Conservation (phyloP, 2,113 vertebrate species). For the Hyla sarda region DNA sequence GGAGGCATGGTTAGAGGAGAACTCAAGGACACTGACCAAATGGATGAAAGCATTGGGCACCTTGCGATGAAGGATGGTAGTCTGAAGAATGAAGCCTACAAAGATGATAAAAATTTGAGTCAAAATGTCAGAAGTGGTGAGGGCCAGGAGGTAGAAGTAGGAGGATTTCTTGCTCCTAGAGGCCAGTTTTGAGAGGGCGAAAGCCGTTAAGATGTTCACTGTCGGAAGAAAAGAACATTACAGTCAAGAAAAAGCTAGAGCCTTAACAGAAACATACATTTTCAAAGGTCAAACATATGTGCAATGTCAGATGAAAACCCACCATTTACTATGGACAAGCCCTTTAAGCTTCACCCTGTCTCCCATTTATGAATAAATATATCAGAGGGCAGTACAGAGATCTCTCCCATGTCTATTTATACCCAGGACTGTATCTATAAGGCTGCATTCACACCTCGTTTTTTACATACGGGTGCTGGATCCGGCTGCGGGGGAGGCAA, state of each 20-base stretch:
- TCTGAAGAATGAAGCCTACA: conserved; percentile 90
- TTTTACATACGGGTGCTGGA: too few relatives aligned
- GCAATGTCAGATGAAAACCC: too few relatives aligned
- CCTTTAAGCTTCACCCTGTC: too few relatives aligned
- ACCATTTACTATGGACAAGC: too few relatives aligned
- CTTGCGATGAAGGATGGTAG: conserved; percentile 80
- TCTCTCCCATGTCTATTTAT: too few relatives aligned
- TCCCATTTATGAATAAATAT: too few relatives aligned
- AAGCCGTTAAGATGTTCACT: conserved; percentile 86
- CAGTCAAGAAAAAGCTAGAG: neutral
- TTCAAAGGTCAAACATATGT: too few relatives aligned
- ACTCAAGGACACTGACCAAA: conserved; percentile 83
- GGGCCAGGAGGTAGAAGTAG: conserved; percentile 87
- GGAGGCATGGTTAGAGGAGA: conserved; percentile 89
- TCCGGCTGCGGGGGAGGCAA: too few relatives aligned
- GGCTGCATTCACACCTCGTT: too few relatives aligned
- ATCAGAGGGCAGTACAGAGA: too few relatives aligned
- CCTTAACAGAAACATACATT: too few relatives aligned
- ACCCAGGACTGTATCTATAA: too few relatives aligned
- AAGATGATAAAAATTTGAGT: conserved; percentile 93
- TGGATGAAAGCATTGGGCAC: conserved; percentile 80
- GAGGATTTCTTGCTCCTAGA: conserved; percentile 84
- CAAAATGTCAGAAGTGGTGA: conserved; percentile 86
- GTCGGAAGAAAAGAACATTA: conserved; percentile 16
- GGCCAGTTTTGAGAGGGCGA: conserved; percentile 83